These are phyloP conservation scores for Synanthedon andrenaeformis DNA, from an alignment of 2,888 invertebrate genomes.

Conservation along the genomic window DNA sequence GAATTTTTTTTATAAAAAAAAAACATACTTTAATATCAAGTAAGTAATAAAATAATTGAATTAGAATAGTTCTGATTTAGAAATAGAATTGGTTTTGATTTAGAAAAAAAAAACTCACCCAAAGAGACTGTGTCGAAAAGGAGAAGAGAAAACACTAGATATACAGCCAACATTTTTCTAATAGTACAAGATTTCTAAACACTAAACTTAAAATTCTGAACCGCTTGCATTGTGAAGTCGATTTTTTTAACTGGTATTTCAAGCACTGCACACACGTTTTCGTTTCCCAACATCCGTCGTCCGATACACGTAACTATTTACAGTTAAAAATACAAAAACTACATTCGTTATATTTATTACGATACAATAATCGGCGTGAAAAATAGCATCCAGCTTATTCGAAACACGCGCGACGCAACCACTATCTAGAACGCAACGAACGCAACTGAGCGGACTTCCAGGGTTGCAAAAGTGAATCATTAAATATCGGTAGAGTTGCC, in stretches of 20 bases:
- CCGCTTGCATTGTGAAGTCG: slow-evolving; percentile 50
- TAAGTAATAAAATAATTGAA: too few relatives aligned
- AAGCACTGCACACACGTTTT: slow-evolving; percentile 29
- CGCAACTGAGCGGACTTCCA: not conserved
- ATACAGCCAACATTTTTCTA: slow-evolving; percentile 59
- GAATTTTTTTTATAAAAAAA: too few relatives aligned
- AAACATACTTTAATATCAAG: too few relatives aligned
- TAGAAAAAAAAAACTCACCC: slow-evolving; percentile 30
- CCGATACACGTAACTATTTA: slow-evolving; percentile 21
- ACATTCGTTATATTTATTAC: not conserved
- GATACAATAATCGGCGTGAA: not conserved
- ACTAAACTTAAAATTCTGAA: slow-evolving; percentile 42
- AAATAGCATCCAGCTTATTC: not conserved
- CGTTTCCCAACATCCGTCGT: slow-evolving; percentile 26
- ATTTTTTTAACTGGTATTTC: slow-evolving; percentile 20
- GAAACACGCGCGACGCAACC: not conserved
- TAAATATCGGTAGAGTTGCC: too few relatives aligned
- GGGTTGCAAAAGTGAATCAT: too few relatives aligned
- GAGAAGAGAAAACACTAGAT: slow-evolving; percentile 39
- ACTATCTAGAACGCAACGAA: not conserved
- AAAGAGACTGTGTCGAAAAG: slow-evolving; percentile 37
- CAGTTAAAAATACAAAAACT: slow-evolving; percentile 20
- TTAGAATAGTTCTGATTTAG: too few relatives aligned
- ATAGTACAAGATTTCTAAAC: slow-evolving; percentile 37
- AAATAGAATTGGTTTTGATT: too few relatives aligned